Evolutionary conservation across 1,140 invertebrate species (phyloP).

Genomic region (Drosophila paulistorum): DNA sequence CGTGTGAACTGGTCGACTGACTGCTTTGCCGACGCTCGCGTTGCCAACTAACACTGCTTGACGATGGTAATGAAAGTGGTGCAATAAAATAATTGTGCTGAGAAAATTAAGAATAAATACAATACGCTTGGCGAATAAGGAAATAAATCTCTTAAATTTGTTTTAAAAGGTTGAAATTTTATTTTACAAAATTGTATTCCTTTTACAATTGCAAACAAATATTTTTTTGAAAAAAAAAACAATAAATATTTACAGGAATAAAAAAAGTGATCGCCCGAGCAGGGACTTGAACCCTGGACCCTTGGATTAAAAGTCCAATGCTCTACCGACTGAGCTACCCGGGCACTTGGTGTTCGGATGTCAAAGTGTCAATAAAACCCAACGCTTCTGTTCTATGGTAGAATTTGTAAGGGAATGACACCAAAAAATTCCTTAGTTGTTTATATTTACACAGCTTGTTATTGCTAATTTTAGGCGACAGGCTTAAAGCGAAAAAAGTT

Average conservation of each 20-base stretch:
- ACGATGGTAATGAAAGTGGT: neutral
- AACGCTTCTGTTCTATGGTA: neutral
- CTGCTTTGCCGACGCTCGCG: neutral
- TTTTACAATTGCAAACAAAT: neutral
- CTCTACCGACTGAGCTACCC: slow-evolving; percentile 91
- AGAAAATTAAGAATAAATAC: too few species aligned
- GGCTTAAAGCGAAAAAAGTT: too few species aligned
- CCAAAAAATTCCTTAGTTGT: too few species aligned
- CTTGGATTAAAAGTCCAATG: slow-evolving; percentile 91
- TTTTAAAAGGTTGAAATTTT: too few species aligned
- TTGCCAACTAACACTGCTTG: neutral
- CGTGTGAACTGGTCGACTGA: too few species aligned
- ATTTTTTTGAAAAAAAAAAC: too few species aligned
- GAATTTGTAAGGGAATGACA: neutral
- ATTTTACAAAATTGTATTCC: neutral
- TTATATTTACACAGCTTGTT: too few species aligned
- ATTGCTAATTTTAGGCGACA: too few species aligned
- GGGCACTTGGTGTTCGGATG: slow-evolving; percentile 82
- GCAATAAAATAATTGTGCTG: neutral
- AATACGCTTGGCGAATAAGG: neutral
- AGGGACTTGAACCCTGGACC: slow-evolving; percentile 91
- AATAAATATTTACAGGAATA: neutral
- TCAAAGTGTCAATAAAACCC: slow-evolving; percentile 4
- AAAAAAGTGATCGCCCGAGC: slow-evolving; percentile 86
- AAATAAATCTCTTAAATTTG: too few species aligned